phyloP scores from a whole-genome alignment of 2,113 vertebrate genomes.

The Telmatochromis bifrenatus region DNA sequence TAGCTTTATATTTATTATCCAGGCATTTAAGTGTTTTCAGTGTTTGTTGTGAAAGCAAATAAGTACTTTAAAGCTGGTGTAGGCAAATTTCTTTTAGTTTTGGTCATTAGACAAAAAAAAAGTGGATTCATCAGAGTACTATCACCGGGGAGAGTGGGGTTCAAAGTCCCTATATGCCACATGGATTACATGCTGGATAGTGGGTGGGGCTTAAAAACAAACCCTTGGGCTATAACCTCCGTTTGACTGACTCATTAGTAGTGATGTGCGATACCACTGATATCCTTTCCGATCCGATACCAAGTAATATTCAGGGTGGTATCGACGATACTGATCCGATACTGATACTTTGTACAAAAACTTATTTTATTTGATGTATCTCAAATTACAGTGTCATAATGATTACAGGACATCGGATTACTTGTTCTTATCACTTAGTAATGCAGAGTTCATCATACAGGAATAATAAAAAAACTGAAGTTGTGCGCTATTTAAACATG shows the following conservation, averaged over 20 bases:
- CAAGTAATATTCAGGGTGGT: neutral
- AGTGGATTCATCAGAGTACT: neutral
- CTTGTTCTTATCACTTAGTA: neutral
- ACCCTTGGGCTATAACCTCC: neutral
- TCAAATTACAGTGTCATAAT: accelerated
- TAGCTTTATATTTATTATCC: neutral
- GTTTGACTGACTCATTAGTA: neutral
- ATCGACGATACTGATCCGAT: neutral
- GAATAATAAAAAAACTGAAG: neutral
- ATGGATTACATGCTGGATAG: neutral
- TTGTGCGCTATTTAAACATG: too few species aligned
- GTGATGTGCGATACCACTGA: neutral
- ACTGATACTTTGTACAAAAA: neutral
- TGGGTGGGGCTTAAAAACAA: neutral
- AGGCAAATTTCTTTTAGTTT: neutral
- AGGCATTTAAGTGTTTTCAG: neutral
- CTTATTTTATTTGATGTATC: neutral
- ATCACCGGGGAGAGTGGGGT: neutral
- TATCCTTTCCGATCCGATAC: neutral
- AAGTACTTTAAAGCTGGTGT: neutral
- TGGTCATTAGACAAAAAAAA: neutral
- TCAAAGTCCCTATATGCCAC: neutral
- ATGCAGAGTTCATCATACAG: neutral
- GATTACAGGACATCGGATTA: neutral
- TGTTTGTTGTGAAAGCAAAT: neutral